phyloP scores from a whole-genome alignment of 2,888 invertebrate species.

The Artemia sp. region DNA sequence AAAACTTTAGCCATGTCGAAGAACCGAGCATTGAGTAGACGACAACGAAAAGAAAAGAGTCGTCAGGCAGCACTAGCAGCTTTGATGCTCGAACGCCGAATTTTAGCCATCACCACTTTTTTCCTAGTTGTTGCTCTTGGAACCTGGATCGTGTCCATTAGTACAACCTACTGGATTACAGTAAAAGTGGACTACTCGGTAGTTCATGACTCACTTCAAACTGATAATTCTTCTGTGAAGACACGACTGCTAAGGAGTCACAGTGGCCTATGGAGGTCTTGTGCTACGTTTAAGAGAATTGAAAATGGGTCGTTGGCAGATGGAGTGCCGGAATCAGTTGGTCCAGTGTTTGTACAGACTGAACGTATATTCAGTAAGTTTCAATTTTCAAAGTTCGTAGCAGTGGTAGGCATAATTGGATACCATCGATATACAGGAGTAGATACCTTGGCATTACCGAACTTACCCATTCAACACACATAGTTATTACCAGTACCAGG shows the following conservation, averaged over 20 bases:
- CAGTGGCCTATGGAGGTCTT: not conserved
- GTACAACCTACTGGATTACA: not conserved
- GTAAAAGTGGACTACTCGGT: not conserved
- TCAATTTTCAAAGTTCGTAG: not conserved
- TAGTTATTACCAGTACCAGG: too few species aligned
- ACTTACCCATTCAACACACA: too few species aligned
- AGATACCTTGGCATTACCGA: too few species aligned
- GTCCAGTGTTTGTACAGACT: not conserved
- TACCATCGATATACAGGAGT: too few species aligned
- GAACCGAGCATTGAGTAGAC: not conserved
- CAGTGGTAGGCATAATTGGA: too few species aligned
- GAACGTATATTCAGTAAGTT: constrained; percentile 12
- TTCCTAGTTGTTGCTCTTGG: not conserved
- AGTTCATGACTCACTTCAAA: not conserved
- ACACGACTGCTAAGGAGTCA: constrained; percentile 11
- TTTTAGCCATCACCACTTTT: constrained; percentile 7
- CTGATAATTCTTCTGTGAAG: constrained; percentile 4
- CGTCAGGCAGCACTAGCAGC: not conserved
- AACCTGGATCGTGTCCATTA: not conserved
- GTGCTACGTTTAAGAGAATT: not conserved
- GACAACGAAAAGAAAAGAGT: not conserved
- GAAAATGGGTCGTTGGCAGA: not conserved
- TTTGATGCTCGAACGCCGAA: not conserved
- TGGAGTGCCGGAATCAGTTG: not conserved
- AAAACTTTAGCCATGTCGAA: too few species aligned